A percentile compares a stretch with the other conserved stretches of the same genome.
phyloP scores from a whole-genome alignment of 1,140 invertebrate genomes.

The Battus philenor region DNA sequence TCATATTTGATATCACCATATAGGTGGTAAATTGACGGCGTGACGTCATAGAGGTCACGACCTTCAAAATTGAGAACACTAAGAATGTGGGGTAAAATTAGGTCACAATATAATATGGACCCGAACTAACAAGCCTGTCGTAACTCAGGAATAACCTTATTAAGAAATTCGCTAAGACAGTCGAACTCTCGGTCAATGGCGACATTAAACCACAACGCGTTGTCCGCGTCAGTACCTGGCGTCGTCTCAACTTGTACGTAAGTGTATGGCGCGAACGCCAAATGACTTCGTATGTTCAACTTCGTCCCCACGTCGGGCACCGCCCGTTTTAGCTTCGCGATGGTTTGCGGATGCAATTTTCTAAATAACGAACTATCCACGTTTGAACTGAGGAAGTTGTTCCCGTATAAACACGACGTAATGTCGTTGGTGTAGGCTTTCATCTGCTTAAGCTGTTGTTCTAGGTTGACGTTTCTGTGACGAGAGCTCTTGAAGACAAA shows the following conservation, averaged over 20 bases:
- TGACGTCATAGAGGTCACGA: too few relatives aligned
- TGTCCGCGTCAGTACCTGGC: slow-evolving; percentile 32
- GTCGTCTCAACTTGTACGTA: slow-evolving; percentile 37
- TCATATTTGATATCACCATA: too few relatives aligned
- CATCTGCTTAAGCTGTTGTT: slow-evolving; percentile 35
- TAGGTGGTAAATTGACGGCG: too few relatives aligned
- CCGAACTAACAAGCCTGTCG: not conserved
- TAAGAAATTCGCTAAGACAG: slow-evolving; percentile 37
- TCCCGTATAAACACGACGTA: slow-evolving; percentile 47
- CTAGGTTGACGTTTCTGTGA: too few relatives aligned
- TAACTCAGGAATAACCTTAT: slow-evolving; percentile 33
- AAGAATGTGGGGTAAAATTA: too few relatives aligned
- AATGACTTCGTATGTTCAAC: slow-evolving; percentile 53
- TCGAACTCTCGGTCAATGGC: slow-evolving; percentile 40
- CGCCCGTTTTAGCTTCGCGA: slow-evolving; percentile 38
- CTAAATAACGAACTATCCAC: slow-evolving; percentile 49
- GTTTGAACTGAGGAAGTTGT: slow-evolving; percentile 37
- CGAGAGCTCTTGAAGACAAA: too few relatives aligned
- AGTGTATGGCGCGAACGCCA: slow-evolving; percentile 60
- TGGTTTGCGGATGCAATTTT: slow-evolving; percentile 40
- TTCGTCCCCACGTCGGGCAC: slow-evolving; percentile 44
- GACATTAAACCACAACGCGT: slow-evolving; percentile 43
- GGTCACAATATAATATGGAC: too few relatives aligned
- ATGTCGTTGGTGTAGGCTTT: slow-evolving; percentile 48
- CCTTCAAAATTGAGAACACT: too few relatives aligned